A percentile compares a stretch with the other conserved stretches of the same genome.
These are phyloP conservation scores for Cyclophora albipunctata DNA, from an alignment of 2,888 invertebrate genomes.

Conservation along the genomic window DNA sequence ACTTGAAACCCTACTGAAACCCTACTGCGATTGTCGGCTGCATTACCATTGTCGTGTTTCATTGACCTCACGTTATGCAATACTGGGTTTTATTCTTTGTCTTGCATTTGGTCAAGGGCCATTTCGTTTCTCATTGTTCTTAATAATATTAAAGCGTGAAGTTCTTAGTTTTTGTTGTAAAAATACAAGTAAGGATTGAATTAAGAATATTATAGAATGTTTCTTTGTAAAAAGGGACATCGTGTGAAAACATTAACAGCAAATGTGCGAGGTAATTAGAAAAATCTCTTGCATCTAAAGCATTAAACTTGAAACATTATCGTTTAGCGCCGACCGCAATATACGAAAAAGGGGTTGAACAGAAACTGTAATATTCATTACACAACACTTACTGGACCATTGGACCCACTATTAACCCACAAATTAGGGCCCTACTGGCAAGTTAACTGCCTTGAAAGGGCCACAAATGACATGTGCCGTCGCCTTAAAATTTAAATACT, in stretches of 20 bases:
- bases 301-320: too few species aligned
- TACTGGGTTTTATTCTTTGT: too few species aligned
- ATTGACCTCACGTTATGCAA: conserved; percentile 4
- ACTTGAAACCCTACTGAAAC: conserved; percentile 37
- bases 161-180: too few species aligned
- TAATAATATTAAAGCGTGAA: too few species aligned
- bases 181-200: too few species aligned
- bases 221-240: too few species aligned
- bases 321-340: conserved; percentile 10
- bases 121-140: too few species aligned
- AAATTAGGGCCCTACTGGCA: conserved; percentile 46
- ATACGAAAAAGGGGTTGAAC: conserved; percentile 31
- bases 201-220: too few species aligned
- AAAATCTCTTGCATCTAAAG: too few species aligned
- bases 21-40: conserved; percentile 21
- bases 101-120: too few species aligned
- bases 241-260: too few species aligned
- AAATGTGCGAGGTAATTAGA: too few species aligned
- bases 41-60: conserved; percentile 20
- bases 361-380: conserved; percentile 53
- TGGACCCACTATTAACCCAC: conserved; percentile 57
- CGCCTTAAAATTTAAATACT: conserved; percentile 31
- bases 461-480: conserved; percentile 47
- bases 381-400: conserved; percentile 51
- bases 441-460: conserved; percentile 56